A percentile compares a stretch with the other conserved stretches of the same genome.
phyloP scores from a whole-genome alignment of 2,113 vertebrate genomes.

The Neofelis nebulosa region DNA sequence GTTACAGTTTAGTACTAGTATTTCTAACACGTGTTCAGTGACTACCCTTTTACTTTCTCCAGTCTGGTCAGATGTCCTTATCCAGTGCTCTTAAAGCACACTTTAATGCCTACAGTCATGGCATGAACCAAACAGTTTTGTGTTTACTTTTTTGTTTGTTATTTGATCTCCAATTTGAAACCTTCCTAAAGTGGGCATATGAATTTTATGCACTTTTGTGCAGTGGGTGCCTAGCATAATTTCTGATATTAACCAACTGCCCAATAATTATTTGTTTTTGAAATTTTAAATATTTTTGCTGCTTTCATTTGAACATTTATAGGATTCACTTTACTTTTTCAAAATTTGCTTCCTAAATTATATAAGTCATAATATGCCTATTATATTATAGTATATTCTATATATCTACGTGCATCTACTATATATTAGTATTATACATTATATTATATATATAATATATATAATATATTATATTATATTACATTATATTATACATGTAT shows the following conservation, averaged over 20 bases:
- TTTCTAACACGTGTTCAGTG: neutral
- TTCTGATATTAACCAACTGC: neutral
- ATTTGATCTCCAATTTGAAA: neutral
- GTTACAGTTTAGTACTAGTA: neutral
- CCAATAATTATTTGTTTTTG: neutral
- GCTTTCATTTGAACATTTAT: neutral
- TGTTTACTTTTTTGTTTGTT: neutral
- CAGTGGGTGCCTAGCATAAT: neutral
- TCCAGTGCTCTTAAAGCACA: neutral
- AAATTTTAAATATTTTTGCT: neutral
- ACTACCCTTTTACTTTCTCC: neutral
- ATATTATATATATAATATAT: too few species aligned
- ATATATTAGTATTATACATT: neutral
- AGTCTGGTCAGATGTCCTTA: neutral
- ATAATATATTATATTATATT: too few species aligned
- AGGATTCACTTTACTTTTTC: neutral
- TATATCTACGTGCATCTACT: neutral
- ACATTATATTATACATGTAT: too few species aligned
- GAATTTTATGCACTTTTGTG: neutral
- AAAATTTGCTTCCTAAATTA: neutral
- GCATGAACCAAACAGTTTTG: neutral
- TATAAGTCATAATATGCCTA: neutral
- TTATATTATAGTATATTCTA: neutral
- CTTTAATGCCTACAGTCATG: neutral
- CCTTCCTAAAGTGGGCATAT: neutral